A percentile compares a stretch with the other conserved stretches of the same genome.
Conservation (phyloP, 2,888 invertebrate species). For the Laspeyria flexula region DNA sequence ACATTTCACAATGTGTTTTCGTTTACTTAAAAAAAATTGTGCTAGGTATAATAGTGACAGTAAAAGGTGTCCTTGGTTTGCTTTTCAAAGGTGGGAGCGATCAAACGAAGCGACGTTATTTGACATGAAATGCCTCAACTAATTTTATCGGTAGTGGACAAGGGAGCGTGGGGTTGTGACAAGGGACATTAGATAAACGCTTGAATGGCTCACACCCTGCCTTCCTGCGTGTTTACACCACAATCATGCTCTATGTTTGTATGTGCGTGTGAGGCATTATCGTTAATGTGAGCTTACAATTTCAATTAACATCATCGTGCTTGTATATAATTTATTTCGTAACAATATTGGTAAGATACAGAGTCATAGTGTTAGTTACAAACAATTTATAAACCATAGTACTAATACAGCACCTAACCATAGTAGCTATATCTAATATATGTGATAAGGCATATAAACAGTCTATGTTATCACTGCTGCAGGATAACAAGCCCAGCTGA, state of each 20-base stretch:
- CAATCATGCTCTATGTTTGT: conserved; percentile 23
- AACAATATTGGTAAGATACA: too few relatives aligned
- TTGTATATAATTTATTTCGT: too few relatives aligned
- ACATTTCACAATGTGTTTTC: conserved; percentile 6
- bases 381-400: too few relatives aligned
- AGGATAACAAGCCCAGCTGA: too few relatives aligned
- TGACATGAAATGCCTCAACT: conserved; percentile 23
- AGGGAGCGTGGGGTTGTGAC: conserved; percentile 17
- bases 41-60: background rate
- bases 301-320: too few relatives aligned
- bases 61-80: conserved; percentile 23
- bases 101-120: conserved; percentile 30
- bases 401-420: too few relatives aligned
- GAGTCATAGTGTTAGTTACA: too few relatives aligned
- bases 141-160: conserved; percentile 29
- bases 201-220: conserved; percentile 28
- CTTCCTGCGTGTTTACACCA: conserved; percentile 25
- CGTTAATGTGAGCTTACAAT: conserved; percentile 11
- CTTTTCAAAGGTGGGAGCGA: conserved; percentile 15
- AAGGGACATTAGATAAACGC: conserved; percentile 58
- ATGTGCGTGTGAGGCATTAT: conserved; percentile 10
- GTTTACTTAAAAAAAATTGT: background rate
- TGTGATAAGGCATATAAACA: too few relatives aligned
- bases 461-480: too few relatives aligned
- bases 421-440: too few relatives aligned